Evolutionary conservation across 2,113 vertebrate species (phyloP).

Genomic region (Sebastes schlegelii): DNA sequence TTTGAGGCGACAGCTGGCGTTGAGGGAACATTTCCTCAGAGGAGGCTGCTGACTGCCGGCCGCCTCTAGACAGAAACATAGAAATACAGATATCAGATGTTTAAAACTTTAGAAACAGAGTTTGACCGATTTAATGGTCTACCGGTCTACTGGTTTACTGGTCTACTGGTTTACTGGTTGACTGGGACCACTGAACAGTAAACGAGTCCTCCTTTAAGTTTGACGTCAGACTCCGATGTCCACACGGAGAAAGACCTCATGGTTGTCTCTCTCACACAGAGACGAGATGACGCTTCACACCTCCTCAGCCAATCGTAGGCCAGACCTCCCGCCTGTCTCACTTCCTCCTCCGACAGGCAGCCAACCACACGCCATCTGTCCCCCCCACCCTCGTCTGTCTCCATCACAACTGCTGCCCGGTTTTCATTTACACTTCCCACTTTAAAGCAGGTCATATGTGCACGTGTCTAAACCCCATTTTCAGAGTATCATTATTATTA

Average conservation of each 20-base stretch:
- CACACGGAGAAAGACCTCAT: constrained; percentile 26
- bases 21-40: constrained; percentile 78
- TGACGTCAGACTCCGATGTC: no score
- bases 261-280: constrained; percentile 8
- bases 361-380: constrained; percentile 62
- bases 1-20: constrained; percentile 80
- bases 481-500: no score
- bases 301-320: constrained; percentile 37
- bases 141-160: no score
- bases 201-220: no score
- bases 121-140: not conserved
- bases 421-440: not conserved
- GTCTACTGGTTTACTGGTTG: no score
- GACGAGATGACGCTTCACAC: constrained; percentile 25
- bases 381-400: not conserved
- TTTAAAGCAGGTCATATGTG: not conserved
- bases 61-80: constrained; percentile 43
- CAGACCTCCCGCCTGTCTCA: constrained; percentile 49
- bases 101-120: not conserved
- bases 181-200: no score
- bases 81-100: not conserved
- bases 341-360: constrained; percentile 51
- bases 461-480: not conserved
- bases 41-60: constrained; percentile 59
- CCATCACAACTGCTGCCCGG: not conserved